phyloP scores from a whole-genome alignment of 1,140 invertebrate genomes.

The Meloidogyne floridensis region DNA sequence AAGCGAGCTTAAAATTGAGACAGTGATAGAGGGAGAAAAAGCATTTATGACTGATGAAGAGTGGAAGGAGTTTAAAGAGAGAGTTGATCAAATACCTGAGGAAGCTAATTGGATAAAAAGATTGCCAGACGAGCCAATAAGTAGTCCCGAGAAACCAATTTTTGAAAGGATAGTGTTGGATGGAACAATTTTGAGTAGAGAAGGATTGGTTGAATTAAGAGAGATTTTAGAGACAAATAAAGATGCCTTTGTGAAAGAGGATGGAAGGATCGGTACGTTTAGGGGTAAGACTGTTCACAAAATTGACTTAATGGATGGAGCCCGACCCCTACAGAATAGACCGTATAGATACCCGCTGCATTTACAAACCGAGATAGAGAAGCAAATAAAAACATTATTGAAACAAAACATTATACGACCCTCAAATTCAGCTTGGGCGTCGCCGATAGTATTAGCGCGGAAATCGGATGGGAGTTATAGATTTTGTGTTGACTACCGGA shows the following conservation, averaged over 20 bases:
- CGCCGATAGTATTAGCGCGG: too few species aligned
- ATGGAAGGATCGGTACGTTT: conserved; percentile 28
- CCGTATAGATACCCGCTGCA: conserved; percentile 19
- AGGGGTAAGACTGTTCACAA: conserved; percentile 17
- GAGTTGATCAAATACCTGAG: background rate
- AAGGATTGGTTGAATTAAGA: background rate
- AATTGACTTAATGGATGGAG: conserved; percentile 9
- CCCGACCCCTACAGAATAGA: conserved; percentile 10
- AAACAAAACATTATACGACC: too few species aligned
- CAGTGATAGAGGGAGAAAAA: background rate
- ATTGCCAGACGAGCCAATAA: background rate
- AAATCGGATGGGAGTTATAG: conserved; percentile 6
- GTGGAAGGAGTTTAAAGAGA: conserved; percentile 1
- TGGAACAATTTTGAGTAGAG: background rate
- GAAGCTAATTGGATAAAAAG: background rate
- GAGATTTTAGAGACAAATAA: background rate
- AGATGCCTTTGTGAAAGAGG: background rate
- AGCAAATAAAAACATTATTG: too few species aligned
- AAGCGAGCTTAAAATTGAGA: background rate
- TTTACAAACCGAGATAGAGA: too few species aligned
- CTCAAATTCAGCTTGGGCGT: too few species aligned
- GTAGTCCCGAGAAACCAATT: too few species aligned
- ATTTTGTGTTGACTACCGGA: conserved; percentile 33
- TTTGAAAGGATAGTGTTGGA: background rate
- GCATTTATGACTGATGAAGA: background rate